Percentiles rank a stretch among this genome's conserved stretches.
Conservation (phyloP, 2,113 vertebrate species). For the Lethenteron reissneri region DNA sequence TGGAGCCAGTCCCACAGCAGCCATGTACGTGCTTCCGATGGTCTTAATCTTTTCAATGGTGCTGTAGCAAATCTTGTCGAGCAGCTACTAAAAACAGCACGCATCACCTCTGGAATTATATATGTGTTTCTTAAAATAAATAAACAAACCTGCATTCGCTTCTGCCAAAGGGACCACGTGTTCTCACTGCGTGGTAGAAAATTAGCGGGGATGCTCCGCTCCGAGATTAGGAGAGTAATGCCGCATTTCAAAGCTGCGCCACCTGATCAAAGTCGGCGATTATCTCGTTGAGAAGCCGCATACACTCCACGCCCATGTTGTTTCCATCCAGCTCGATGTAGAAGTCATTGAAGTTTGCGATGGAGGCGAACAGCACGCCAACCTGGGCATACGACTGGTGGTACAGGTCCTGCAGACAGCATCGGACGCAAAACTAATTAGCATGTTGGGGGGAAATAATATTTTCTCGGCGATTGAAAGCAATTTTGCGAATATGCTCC, state of each 20-base stretch:
- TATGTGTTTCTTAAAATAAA: no score
- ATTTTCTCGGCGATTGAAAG: no score
- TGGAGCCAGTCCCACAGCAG: slow-evolving; percentile 74
- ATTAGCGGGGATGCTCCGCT: no score
- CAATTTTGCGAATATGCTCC: no score
- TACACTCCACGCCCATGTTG: slow-evolving; percentile 97
- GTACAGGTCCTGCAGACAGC: slow-evolving; percentile 55
- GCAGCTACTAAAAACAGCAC: slow-evolving; percentile 31
- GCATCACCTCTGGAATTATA: no score
- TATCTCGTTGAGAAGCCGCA: slow-evolving; percentile 89
- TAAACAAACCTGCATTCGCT: no score
- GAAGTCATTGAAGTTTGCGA: slow-evolving; percentile 98
- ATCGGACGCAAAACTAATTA: no score
- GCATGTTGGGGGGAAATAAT: not conserved
- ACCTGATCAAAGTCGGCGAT: slow-evolving; percentile 98
- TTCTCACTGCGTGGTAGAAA: slow-evolving; percentile 6
- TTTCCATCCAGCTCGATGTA: slow-evolving; percentile 97
- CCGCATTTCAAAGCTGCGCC: not conserved
- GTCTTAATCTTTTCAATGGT: slow-evolving; percentile 99
- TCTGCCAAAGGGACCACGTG: no score
- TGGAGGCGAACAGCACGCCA: slow-evolving; percentile 90
- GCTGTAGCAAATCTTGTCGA: slow-evolving; percentile 92
- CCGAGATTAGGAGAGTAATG: no score
- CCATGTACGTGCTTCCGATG: slow-evolving; percentile 96
- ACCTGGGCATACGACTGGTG: slow-evolving; percentile 97